phyloP scores from a whole-genome alignment of 1,140 invertebrate genomes.

The Drosophila virilis region DNA sequence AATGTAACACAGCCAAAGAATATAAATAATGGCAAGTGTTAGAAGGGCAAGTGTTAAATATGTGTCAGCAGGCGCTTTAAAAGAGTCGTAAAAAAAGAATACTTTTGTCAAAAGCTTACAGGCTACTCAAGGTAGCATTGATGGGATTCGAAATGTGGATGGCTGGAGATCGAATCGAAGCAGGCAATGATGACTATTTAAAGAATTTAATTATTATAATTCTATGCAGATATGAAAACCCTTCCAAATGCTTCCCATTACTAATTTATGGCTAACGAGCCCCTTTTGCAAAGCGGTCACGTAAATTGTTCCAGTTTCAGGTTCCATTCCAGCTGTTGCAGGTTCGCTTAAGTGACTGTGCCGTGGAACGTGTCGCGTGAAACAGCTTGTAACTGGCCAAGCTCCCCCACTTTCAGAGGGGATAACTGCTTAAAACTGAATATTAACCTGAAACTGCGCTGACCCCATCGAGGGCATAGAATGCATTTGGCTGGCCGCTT shows the following conservation, averaged over 20 bases:
- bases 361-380: slow-evolving; percentile 13
- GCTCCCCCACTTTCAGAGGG: background rate
- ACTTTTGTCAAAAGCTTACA: background rate
- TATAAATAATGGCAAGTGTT: slow-evolving; percentile 27
- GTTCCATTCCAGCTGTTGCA: slow-evolving; percentile 15
- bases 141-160: background rate
- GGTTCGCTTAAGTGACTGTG: background rate
- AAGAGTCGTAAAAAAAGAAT: slow-evolving; percentile 4
- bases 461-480: slow-evolving; percentile 39
- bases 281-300: slow-evolving; percentile 27
- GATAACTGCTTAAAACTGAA: slow-evolving; percentile 38
- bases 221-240: background rate
- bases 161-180: background rate
- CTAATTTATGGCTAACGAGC: slow-evolving; percentile 15
- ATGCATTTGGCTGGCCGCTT: slow-evolving; percentile 62
- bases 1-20: slow-evolving; percentile 30
- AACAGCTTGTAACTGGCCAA: slow-evolving; percentile 26
- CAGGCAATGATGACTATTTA: background rate
- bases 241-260: background rate
- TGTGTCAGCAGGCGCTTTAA: slow-evolving; percentile 46
- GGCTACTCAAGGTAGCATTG: background rate
- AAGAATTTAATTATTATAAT: background rate
- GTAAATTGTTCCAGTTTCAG: slow-evolving; percentile 27
- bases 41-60: slow-evolving; percentile 28
- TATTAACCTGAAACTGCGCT: slow-evolving; percentile 25